phyloP scores from a whole-genome alignment of 2,888 invertebrate species.

The Netelia melanura region DNA sequence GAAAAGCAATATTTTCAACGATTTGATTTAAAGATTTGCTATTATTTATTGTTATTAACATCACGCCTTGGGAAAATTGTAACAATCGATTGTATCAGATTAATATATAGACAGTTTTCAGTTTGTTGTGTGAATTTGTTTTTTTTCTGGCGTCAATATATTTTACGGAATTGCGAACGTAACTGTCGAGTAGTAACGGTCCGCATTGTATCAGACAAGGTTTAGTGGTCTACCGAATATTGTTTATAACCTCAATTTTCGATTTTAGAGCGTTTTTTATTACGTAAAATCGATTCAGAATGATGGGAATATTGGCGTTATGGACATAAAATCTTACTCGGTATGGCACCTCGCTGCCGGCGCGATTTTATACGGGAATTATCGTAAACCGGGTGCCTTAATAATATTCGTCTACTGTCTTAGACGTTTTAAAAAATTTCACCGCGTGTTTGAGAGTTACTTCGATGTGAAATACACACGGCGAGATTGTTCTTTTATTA shows the following conservation, averaged over 20 bases:
- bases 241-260: conserved; percentile 17
- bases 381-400: neutral
- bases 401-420: neutral
- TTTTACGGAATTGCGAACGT: neutral
- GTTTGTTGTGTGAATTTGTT: neutral
- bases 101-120: too few species aligned
- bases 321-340: conserved; percentile 2
- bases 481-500: too few species aligned
- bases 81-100: too few species aligned
- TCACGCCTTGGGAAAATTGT: neutral
- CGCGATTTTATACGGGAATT: neutral
- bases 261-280: neutral
- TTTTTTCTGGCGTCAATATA: neutral
- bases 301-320: neutral
- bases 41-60: neutral
- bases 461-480: neutral
- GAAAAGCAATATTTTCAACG: too few species aligned
- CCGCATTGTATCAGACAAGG: neutral
- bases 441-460: neutral
- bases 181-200: conserved; percentile 7
- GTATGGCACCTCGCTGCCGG: neutral
- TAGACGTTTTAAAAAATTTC: neutral
- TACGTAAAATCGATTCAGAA: neutral
- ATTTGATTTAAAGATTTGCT: too few species aligned
- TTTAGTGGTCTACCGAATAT: neutral